Evolutionary conservation across 2,888 invertebrate species (phyloP).

Genomic region (Falcaria lacertinaria): DNA sequence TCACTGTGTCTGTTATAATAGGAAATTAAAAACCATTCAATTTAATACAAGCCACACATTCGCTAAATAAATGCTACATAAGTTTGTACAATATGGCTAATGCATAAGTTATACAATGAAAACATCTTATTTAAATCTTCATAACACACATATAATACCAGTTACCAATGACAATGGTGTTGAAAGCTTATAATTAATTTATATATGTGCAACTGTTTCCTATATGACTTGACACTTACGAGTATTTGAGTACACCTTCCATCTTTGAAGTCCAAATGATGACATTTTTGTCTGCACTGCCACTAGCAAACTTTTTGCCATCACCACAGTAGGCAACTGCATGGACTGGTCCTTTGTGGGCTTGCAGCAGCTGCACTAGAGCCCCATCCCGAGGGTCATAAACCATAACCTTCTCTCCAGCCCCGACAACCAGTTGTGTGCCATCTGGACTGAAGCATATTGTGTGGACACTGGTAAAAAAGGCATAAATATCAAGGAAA

Average conservation of each 20-base stretch:
- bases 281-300: conserved; percentile 97
- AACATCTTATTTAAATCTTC: no score
- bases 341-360: conserved; percentile 96
- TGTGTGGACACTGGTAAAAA: conserved; percentile 93
- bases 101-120: no score
- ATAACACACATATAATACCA: no score
- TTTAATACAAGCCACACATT: no score
- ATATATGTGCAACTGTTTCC: no score
- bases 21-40: neutral
- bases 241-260: conserved; percentile 97
- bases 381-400: conserved; percentile 96
- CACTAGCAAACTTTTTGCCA: conserved; percentile 98
- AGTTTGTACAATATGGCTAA: no score
- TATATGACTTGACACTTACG: conserved; percentile 79
- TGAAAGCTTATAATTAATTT: no score
- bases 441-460: conserved; percentile 98
- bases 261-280: conserved; percentile 98
- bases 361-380: conserved; percentile 94
- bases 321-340: conserved; percentile 95
- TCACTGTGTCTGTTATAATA: conserved; percentile 89
- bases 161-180: no score
- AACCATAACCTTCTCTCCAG: conserved; percentile 95
- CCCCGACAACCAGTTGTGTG: conserved; percentile 94
- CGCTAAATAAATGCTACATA: no score
- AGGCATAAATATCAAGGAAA: conserved; percentile 2